phyloP scores from a whole-genome alignment of 2,888 invertebrate species.

The Peribatodes rhomboidaria region DNA sequence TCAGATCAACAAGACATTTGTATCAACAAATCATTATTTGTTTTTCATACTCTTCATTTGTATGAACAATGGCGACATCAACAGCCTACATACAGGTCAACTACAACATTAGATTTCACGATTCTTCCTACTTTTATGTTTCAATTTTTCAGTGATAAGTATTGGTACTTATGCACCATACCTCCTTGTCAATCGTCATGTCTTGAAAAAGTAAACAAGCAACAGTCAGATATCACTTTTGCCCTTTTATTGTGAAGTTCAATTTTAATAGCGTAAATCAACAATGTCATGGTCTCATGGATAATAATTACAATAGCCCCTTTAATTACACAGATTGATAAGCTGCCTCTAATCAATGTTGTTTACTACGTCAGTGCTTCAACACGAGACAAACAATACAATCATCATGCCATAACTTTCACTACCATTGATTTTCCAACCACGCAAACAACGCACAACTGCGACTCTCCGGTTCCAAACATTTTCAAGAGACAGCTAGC shows the following conservation, averaged over 20 bases:
- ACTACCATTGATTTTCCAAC: slow-evolving; percentile 46
- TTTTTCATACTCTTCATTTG: slow-evolving; percentile 11
- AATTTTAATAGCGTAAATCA: neutral
- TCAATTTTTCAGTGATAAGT: no score
- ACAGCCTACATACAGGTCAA: neutral
- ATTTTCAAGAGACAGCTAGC: slow-evolving; percentile 75
- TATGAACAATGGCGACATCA: neutral
- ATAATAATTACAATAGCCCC: slow-evolving; percentile 1
- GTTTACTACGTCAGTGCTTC: slow-evolving; percentile 17
- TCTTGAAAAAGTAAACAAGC: neutral
- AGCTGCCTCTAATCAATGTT: slow-evolving; percentile 11
- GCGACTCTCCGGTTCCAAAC: slow-evolving; percentile 54
- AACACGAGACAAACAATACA: slow-evolving; percentile 29
- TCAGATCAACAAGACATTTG: slow-evolving; percentile 23
- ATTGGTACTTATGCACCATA: no score
- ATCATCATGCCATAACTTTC: slow-evolving; percentile 35
- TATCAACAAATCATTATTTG: slow-evolving; percentile 22
- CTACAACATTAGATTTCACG: neutral
- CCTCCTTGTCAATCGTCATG: no score
- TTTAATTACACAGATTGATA: slow-evolving; percentile 11
- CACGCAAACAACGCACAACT: slow-evolving; percentile 47
- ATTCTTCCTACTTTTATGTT: no score
- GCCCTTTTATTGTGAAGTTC: neutral
- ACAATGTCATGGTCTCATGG: slow-evolving; percentile 5
- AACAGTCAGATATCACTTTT: neutral